Percentiles rank a stretch among this genome's conserved stretches.
These are phyloP conservation scores for Prostheceraeus crozeri DNA, from an alignment of 2,888 invertebrate genomes.

Conservation along the genomic window DNA sequence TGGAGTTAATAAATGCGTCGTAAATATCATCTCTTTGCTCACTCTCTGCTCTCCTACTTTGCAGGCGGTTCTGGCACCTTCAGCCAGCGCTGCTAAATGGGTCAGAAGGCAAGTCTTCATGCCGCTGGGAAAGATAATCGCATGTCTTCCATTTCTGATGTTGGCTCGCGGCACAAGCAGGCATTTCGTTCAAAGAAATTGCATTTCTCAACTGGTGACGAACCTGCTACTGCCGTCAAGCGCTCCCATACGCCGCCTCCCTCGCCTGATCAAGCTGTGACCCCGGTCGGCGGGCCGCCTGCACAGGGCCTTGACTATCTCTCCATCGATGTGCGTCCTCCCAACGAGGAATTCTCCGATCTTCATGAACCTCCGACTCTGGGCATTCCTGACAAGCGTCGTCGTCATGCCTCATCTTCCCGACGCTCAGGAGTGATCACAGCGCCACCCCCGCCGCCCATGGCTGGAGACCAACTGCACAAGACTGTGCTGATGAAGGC, in stretches of 20 bases:
- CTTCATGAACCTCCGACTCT: conserved; percentile 1
- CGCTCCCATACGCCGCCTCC: conserved; percentile 8
- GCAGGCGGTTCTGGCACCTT: too few species aligned
- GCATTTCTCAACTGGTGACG: conserved; percentile 31
- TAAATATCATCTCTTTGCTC: too few species aligned
- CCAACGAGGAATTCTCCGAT: conserved; percentile 5
- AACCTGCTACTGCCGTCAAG: background rate
- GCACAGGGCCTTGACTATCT: conserved; percentile 23
- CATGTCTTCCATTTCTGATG: conserved; percentile 18
- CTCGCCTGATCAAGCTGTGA: background rate
- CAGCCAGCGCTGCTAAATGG: too few species aligned
- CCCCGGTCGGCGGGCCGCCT: background rate
- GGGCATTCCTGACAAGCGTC: background rate
- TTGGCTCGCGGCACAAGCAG: background rate
- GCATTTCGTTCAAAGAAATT: conserved; percentile 27
- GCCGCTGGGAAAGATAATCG: conserved; percentile 1
- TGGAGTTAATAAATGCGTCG: too few species aligned
- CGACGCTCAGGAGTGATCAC: background rate
- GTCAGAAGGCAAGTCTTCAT: too few species aligned
- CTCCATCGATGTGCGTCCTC: too few species aligned
- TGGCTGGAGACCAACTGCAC: background rate
- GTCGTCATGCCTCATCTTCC: conserved; percentile 1
- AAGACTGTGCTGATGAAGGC: conserved; percentile 22
- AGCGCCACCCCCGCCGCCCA: background rate
- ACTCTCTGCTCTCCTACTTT: too few species aligned